phyloP scores from a whole-genome alignment of 2,113 vertebrate genomes.

The Rhabdornis inornatus region DNA sequence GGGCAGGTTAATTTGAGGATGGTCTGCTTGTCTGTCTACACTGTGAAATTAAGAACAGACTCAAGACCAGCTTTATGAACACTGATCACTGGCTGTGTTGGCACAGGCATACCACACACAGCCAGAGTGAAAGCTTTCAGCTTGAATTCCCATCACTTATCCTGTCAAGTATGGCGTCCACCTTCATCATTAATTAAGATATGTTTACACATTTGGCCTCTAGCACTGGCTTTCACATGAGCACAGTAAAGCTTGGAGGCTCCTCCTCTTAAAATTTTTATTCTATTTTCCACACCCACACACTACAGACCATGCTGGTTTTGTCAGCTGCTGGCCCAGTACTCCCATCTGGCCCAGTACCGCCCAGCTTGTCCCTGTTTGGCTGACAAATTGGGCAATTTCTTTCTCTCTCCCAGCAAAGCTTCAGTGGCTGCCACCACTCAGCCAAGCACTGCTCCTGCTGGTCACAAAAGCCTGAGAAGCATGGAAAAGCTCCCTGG shows the following conservation, averaged over 20 bases:
- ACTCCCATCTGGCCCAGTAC: background rate
- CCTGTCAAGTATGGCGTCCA: background rate
- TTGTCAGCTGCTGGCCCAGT: background rate
- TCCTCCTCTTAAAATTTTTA: background rate
- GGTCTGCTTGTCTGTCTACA: background rate
- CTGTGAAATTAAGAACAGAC: background rate
- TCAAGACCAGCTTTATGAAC: background rate
- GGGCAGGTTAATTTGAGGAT: background rate
- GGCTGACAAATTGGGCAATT: background rate
- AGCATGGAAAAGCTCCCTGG: background rate
- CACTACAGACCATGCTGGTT: background rate
- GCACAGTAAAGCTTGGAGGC: background rate
- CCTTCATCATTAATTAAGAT: background rate
- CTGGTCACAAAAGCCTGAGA: background rate
- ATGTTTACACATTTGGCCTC: background rate
- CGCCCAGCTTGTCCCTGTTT: background rate
- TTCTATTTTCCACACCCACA: background rate
- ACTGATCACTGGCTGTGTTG: background rate
- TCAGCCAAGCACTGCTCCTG: background rate
- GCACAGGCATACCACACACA: background rate
- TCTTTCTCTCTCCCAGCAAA: background rate
- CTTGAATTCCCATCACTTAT: background rate
- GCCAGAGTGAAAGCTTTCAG: background rate
- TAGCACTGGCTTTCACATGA: background rate
- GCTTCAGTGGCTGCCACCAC: background rate